Evolutionary conservation across 2,113 vertebrate species (phyloP).

Genomic region (Ivindomyrus marchei): DNA sequence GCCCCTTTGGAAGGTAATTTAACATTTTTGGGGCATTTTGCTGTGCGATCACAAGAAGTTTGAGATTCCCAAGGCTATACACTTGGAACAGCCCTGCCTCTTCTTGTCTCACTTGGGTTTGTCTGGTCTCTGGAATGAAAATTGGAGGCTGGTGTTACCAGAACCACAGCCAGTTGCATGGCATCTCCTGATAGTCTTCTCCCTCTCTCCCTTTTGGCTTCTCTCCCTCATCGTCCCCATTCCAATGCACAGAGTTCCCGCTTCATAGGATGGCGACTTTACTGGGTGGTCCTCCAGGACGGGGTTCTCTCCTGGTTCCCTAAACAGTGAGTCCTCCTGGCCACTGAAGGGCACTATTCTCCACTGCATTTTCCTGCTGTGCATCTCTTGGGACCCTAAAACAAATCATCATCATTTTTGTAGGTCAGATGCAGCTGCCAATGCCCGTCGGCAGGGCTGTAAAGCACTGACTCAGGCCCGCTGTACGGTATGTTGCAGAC

Average conservation of each 20-base stretch:
- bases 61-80: not conserved
- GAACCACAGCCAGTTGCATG: not conserved
- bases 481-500: slow-evolving; percentile 70
- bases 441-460: slow-evolving; percentile 75
- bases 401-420: not conserved
- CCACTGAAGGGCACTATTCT: not conserved
- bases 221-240: not conserved
- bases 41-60: not conserved
- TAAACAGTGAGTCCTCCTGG: slow-evolving; percentile 73
- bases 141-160: not conserved
- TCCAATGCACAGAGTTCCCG: slow-evolving; percentile 72
- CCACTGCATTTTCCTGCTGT: not conserved
- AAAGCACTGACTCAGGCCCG: slow-evolving; percentile 84
- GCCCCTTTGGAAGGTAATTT: slow-evolving; percentile 78
- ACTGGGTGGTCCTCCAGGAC: slow-evolving; percentile 85
- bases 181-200: not conserved
- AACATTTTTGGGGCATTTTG: not conserved
- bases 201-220: not conserved
- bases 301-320: slow-evolving; percentile 92
- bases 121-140: not conserved
- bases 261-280: slow-evolving; percentile 86
- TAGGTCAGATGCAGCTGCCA: slow-evolving; percentile 75
- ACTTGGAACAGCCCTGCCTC: not conserved
- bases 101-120: not conserved
- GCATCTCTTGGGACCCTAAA: not conserved